Percentiles rank a stretch among this genome's conserved stretches.
phyloP scores from a whole-genome alignment of 2,888 invertebrate species.

The Temnothorax ravouxi region DNA sequence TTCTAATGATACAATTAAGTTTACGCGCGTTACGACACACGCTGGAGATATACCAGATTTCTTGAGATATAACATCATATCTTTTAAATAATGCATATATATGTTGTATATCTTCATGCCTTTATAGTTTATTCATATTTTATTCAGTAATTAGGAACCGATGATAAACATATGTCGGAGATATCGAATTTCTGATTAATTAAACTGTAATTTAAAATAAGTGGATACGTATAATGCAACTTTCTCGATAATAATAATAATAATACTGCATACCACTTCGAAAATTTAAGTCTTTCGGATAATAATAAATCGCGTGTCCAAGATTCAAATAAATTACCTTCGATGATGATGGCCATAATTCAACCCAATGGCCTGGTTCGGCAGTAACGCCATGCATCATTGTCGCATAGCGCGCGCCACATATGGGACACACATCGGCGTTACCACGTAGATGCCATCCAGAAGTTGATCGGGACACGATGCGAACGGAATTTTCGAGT shows the following conservation, averaged over 20 bases:
- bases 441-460: conserved; percentile 34
- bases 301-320: conserved; percentile 28
- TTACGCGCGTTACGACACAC: conserved; percentile 18
- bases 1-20: conserved; percentile 48
- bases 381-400: conserved; percentile 36
- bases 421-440: conserved; percentile 49
- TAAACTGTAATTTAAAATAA: background rate
- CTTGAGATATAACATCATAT: background rate
- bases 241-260: conserved; percentile 21
- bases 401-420: conserved; percentile 29
- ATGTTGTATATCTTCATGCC: background rate
- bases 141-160: background rate
- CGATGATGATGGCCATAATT: conserved; percentile 36
- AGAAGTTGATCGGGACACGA: conserved; percentile 40
- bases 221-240: background rate
- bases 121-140: background rate
- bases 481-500: conserved; percentile 52
- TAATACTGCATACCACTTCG: background rate
- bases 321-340: conserved; percentile 41
- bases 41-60: background rate
- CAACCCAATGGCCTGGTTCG: conserved; percentile 41
- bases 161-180: background rate
- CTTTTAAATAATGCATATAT: background rate
- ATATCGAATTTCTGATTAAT: background rate
- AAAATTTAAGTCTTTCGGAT: background rate